Percentiles rank a stretch among this genome's conserved stretches.
phyloP scores from a whole-genome alignment of 2,797 vertebrate genomes.

The Cirrhinus molitorella region DNA sequence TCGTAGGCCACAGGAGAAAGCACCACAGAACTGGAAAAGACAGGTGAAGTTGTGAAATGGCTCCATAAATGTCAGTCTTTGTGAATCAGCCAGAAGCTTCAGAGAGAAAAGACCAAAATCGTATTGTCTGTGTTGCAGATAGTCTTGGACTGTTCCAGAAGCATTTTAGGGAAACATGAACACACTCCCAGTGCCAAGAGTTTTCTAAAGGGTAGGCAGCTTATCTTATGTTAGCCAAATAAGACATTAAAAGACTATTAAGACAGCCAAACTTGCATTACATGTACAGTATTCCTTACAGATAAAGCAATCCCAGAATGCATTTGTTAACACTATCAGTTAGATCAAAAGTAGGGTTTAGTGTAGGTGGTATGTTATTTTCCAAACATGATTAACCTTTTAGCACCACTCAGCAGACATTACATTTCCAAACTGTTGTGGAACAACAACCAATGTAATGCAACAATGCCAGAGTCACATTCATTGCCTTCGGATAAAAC shows the following conservation, averaged over 20 bases:
- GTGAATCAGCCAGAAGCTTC: slow-evolving; percentile 51
- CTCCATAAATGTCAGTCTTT: slow-evolving; percentile 66
- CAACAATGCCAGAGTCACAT: too few relatives aligned
- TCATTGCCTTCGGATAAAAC: too few relatives aligned
- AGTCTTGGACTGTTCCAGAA: not conserved
- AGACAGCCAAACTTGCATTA: not conserved
- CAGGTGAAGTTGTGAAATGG: slow-evolving; percentile 64
- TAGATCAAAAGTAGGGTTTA: not conserved
- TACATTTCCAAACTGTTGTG: not conserved
- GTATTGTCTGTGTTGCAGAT: not conserved
- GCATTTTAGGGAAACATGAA: not conserved
- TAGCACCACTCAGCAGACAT: not conserved
- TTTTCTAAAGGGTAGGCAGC: not conserved
- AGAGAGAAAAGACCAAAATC: slow-evolving; percentile 36
- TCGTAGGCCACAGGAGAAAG: slow-evolving; percentile 70
- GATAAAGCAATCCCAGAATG: not conserved
- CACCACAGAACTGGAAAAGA: slow-evolving; percentile 54
- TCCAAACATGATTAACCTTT: not conserved
- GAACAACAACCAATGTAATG: too few relatives aligned
- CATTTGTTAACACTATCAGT: not conserved
- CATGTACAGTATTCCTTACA: not conserved
- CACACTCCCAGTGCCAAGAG: not conserved
- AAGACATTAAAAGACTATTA: not conserved
- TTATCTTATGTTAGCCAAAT: not conserved
- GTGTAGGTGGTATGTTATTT: not conserved